Evolutionary conservation across 2,888 invertebrate species (phyloP), one percentile per base, ranked within the genome.

Genomic region (Hololepta plana): DNA sequence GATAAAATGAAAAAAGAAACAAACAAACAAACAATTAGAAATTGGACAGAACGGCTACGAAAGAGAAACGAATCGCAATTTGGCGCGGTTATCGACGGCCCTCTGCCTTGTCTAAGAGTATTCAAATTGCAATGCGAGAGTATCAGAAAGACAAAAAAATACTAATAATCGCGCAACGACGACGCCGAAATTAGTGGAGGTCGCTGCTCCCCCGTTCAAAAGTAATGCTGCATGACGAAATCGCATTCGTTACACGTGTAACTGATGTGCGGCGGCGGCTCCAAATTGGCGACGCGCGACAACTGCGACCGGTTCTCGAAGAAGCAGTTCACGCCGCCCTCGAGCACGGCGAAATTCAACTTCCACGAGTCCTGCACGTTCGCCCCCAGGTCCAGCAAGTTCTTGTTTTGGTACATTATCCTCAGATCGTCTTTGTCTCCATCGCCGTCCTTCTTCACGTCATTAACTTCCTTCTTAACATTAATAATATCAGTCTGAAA

Each of bases 241-340:
- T 31, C 27, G 32, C 41, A 41, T 28, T 33, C 31, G 24, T 20
- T 22, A 25, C 38, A 39, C 5, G 21, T 24, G n/a, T 20, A 17
- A 12, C 29, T 34, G n/a, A 31, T 25, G 26, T 36, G 36, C 9
- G 24, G 25, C 5, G 40, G 41, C 3, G 37, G 32, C 2, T 19
- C 16, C 12, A 34, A 38, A 5, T 33, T 38, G 7, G 35, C 28
- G 9, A 41, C 8, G n/a, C 42, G 34, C 15, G 42, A 41, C 32
- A 40, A 65, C 48, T 67, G 62, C 23, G 69, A 68, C 41, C 67
- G 62, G 51, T 69, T 69, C 38, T 62, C 62, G 44, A 67, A 64
- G 57, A 63, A 67, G 7, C 62, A 59, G 43, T 64, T 62, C 10
- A 31, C 32, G 47, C 62, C 60, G 5, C 15, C 23, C 9, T 60